Evolutionary conservation across 2,113 vertebrate genomes (phyloP).

Genomic region (Lagenorhynchus albirostris): DNA sequence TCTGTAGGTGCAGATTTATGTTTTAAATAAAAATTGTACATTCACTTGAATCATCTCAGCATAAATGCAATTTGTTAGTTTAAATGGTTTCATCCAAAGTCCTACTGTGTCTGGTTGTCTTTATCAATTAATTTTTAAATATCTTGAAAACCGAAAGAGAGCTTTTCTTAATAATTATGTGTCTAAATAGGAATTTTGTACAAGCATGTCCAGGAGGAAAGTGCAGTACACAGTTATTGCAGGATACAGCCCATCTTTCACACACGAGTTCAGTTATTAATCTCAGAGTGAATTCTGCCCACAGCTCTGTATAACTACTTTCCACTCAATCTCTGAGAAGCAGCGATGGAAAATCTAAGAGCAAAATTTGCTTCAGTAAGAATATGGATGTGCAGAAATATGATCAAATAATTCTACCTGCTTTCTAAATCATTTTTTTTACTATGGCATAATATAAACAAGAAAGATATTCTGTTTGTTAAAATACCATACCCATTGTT

Average conservation of each 20-base stretch:
- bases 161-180: not conserved
- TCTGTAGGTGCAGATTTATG: not conserved
- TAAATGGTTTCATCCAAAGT: not conserved
- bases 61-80: not conserved
- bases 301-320: not conserved
- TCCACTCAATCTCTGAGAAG: not conserved
- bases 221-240: not conserved
- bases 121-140: not conserved
- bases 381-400: not conserved
- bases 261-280: not conserved
- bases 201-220: not conserved
- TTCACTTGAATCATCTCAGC: not conserved
- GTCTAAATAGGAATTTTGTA: not conserved
- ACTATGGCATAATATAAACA: not conserved
- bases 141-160: not conserved
- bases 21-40: not conserved
- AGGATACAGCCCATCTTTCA: not conserved
- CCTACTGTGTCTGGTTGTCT: not conserved
- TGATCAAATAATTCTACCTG: not conserved
- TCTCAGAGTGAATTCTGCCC: not conserved
- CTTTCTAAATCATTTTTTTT: not conserved
- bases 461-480: not conserved
- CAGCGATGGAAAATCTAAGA: not conserved
- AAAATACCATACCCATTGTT: not conserved
- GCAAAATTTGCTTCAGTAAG: not conserved